Conservation (phyloP, 2,113 vertebrate species). For the Dunckerocampus dactyliophorus region DNA sequence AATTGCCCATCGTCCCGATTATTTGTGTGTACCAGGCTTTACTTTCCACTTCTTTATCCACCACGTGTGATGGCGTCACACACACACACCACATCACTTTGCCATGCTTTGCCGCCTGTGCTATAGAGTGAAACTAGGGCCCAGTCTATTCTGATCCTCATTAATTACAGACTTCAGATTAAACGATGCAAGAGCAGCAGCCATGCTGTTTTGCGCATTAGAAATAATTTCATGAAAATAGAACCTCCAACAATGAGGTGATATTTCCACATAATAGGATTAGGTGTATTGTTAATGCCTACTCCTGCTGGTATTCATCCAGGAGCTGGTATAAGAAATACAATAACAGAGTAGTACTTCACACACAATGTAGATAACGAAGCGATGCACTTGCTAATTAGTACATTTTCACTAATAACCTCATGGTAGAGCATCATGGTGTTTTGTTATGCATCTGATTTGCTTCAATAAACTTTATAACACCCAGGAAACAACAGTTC, state of each 20-base stretch:
- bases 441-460: background rate
- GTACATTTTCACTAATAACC: constrained; percentile 2
- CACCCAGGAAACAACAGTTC: background rate
- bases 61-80: too few species aligned
- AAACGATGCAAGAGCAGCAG: constrained; percentile 21
- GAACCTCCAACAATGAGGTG: constrained; percentile 31
- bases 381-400: constrained; percentile 5
- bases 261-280: constrained; percentile 51
- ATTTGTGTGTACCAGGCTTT: background rate
- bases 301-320: constrained; percentile 23
- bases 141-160: constrained; percentile 1
- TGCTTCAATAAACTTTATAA: background rate
- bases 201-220: constrained; percentile 2
- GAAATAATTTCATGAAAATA: constrained; percentile 35
- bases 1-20: too few species aligned
- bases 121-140: background rate
- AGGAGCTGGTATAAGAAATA: constrained; percentile 23
- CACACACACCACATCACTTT: too few species aligned
- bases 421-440: background rate
- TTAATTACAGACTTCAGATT: background rate
- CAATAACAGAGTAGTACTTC: constrained; percentile 1
- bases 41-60: background rate
- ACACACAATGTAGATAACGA: constrained; percentile 11
- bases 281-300: constrained; percentile 34
- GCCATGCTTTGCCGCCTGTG: background rate